These are phyloP conservation scores for Dicyrtoma fusca DNA, from an alignment of 2,888 invertebrate species.

Conservation along the genomic window DNA sequence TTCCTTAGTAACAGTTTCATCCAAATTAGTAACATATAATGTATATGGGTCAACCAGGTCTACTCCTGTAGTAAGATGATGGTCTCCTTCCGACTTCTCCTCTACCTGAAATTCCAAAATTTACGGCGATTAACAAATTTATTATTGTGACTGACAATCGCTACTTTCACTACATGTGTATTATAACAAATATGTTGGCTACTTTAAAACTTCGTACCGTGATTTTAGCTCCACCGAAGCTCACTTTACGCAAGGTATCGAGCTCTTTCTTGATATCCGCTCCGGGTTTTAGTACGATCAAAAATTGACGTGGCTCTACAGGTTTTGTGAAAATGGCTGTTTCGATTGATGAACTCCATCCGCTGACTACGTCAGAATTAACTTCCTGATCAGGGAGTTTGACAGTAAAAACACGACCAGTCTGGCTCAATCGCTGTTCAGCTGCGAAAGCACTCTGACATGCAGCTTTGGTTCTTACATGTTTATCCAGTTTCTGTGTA, in stretches of 20 bases:
- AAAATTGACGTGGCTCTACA: slow-evolving; percentile 50
- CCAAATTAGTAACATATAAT: slow-evolving; percentile 51
- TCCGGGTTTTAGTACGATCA: slow-evolving; percentile 49
- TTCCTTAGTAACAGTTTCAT: slow-evolving; percentile 38
- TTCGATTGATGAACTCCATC: slow-evolving; percentile 48
- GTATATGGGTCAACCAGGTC: slow-evolving; percentile 51
- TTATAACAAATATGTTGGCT: neutral
- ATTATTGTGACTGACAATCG: no score
- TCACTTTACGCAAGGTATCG: slow-evolving; percentile 46
- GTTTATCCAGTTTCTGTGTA: slow-evolving; percentile 18
- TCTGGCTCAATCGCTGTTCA: slow-evolving; percentile 44
- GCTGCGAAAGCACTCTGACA: slow-evolving; percentile 49
- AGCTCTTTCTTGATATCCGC: slow-evolving; percentile 53
- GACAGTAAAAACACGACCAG: slow-evolving; percentile 44
- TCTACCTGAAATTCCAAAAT: slow-evolving; percentile 30
- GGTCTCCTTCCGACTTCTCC: slow-evolving; percentile 34
- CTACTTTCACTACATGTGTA: neutral
- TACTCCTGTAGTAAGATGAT: slow-evolving; percentile 13
- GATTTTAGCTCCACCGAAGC: slow-evolving; percentile 45
- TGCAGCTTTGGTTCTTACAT: slow-evolving; percentile 39
- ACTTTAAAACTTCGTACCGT: slow-evolving; percentile 29
- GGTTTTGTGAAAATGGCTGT: slow-evolving; percentile 50
- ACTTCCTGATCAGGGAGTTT: slow-evolving; percentile 47
- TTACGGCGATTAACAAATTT: no score
- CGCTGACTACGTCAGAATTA: slow-evolving; percentile 34